Evolutionary conservation across 2,888 invertebrate species (phyloP).

Genomic region (Conus canariensis): DNA sequence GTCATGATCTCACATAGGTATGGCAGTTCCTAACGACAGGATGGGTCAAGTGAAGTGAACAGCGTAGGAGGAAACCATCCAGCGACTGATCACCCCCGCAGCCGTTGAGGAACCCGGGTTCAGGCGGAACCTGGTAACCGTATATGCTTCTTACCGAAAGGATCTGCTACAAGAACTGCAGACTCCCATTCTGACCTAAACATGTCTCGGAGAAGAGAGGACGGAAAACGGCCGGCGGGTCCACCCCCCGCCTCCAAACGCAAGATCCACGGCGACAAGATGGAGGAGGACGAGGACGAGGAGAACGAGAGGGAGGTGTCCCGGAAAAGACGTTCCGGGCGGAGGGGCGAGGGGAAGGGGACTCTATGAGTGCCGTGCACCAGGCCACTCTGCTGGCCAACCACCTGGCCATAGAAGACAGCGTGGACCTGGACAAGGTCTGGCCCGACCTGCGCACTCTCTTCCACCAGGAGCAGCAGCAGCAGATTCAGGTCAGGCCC

Average conservation of each 20-base stretch:
- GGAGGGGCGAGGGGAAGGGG: not conserved
- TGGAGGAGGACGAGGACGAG: not conserved
- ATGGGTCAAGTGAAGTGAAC: too few species aligned
- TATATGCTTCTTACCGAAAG: too few species aligned
- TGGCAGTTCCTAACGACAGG: too few species aligned
- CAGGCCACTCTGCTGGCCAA: constrained; percentile 55
- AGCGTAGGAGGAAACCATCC: too few species aligned
- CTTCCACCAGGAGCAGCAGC: constrained; percentile 48
- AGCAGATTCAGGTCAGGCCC: constrained; percentile 46
- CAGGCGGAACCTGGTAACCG: too few species aligned
- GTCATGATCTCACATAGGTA: too few species aligned
- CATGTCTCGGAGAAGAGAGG: not conserved
- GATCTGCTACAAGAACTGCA: too few species aligned
- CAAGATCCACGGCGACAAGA: not conserved
- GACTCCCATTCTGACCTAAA: not conserved
- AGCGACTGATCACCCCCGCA: too few species aligned
- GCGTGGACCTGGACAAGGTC: constrained; percentile 46
- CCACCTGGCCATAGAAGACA: constrained; percentile 48
- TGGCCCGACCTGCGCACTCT: constrained; percentile 40
- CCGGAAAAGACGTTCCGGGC: not conserved
- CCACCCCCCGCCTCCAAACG: not conserved
- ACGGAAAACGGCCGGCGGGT: not conserved
- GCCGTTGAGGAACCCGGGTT: too few species aligned
- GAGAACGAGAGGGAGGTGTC: not conserved
- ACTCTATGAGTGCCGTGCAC: constrained; percentile 50